Evolutionary conservation across 2,888 invertebrate species (phyloP).

Genomic region (Eubasilissa splendida): DNA sequence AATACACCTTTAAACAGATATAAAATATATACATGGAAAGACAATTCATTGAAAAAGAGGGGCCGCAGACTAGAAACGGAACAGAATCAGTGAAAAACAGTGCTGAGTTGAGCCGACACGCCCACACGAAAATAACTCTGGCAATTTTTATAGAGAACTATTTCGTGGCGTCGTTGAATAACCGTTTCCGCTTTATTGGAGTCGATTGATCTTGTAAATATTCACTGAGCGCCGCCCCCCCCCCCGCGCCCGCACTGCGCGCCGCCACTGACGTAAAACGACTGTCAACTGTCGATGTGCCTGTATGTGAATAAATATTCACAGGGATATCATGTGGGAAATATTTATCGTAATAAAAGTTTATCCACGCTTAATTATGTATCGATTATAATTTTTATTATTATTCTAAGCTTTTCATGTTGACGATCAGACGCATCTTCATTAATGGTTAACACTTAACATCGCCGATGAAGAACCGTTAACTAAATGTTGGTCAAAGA

Average conservation of each 20-base stretch:
- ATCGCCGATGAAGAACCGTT: too few relatives aligned
- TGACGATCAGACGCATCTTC: too few relatives aligned
- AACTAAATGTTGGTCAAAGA: too few relatives aligned
- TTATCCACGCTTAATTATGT: too few relatives aligned
- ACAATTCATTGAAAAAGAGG: conserved; percentile 6
- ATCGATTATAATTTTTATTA: too few relatives aligned
- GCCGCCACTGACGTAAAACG: conserved; percentile 7
- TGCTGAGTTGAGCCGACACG: conserved; percentile 22
- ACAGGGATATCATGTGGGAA: too few relatives aligned
- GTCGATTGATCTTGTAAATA: conserved; percentile 40
- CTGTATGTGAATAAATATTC: background rate
- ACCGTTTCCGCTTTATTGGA: conserved; percentile 43
- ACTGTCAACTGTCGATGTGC: background rate
- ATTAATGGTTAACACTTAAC: too few relatives aligned
- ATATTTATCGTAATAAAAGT: too few relatives aligned
- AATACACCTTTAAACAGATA: background rate
- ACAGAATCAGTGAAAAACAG: conserved; percentile 16
- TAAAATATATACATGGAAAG: background rate
- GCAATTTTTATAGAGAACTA: conserved; percentile 44
- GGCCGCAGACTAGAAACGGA: background rate
- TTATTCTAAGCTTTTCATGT: too few relatives aligned
- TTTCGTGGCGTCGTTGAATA: conserved; percentile 32
- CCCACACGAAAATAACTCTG: conserved; percentile 32
- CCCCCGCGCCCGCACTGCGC: background rate
- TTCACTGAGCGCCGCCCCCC: background rate